phyloP scores from a whole-genome alignment of 2,797 vertebrate species.

The Diceros bicornis region DNA sequence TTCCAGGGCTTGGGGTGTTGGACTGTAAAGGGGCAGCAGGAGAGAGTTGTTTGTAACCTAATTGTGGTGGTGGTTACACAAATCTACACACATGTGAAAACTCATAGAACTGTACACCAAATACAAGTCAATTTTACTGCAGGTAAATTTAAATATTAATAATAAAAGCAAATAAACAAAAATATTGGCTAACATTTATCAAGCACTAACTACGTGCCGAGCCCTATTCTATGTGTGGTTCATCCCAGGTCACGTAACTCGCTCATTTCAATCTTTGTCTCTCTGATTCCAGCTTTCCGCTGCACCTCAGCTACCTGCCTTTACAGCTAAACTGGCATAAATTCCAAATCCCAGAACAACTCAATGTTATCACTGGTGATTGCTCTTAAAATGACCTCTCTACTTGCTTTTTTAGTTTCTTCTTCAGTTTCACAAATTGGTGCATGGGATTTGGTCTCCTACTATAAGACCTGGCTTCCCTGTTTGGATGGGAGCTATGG shows the following conservation, averaged over 20 bases:
- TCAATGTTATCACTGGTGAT: background rate
- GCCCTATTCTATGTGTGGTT: background rate
- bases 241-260: background rate
- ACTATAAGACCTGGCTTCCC: background rate
- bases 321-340: background rate
- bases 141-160: constrained; percentile 5
- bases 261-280: background rate
- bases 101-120: background rate
- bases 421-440: background rate
- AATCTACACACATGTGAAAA: background rate
- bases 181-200: background rate
- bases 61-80: background rate
- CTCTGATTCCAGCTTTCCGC: background rate
- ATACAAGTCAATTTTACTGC: background rate
- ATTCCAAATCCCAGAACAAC: background rate
- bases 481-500: background rate
- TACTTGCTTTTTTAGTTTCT: background rate
- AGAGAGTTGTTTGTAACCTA: background rate
- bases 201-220: background rate
- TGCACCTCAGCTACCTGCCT: background rate
- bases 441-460: background rate
- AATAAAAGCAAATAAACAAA: background rate
- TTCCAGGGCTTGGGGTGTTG: too few species aligned
- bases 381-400: background rate
- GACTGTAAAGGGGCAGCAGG: background rate